Evolutionary conservation across 2,113 vertebrate genomes (phyloP), one percentile per base, ranked within the genome.

Genomic region (Rattus rattus): DNA sequence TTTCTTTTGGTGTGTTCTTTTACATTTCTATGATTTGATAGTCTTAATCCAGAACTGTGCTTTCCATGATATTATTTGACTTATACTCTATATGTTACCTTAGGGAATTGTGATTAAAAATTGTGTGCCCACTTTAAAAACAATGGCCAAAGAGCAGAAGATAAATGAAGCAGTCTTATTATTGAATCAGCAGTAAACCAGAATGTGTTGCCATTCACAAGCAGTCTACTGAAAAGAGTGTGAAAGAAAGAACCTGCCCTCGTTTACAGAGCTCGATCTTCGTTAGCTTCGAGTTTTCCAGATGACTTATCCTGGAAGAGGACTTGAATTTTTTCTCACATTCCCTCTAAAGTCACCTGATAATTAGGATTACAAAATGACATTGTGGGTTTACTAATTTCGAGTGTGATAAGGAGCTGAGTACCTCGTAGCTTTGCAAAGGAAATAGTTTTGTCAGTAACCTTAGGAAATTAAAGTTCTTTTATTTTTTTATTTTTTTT

Each of bases 331-430:
- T 73, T 30, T 13, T 39, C 76, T 85, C 56, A 49, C 12, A 69
- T 76, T 96, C 24, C 61, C 43, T 59, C 43, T 92, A 70, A 88
- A 81, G 72, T 30, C 1, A 63, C 56, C 39, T 73, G 47, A 70
- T 85, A 69, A 80, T 76, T 85, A 61, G 14, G 49, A 49, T 86
- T 20, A 75, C 28, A 70, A 28, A 73, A 16, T 86, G 30, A 69
- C 20, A 70, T 24, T 79, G 12, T 75, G 26, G 49, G 12, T 89
- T 93, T 93, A 79, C 54, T 93, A 76, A 91, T 70, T 95, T 16
- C 1, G 13, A 93, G 91, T 93, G 89, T 83, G 72, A 61, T 86
- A 89, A 91, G 49, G 16, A 80, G 84, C 73, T 88, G 72, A 84
- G 49, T 13, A 54, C 26, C 26, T 88, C 54, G 13, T 70, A 61